Percentiles rank a stretch among this genome's conserved stretches.
These are phyloP conservation scores for Caenorhabditis plicata DNA, from an alignment of 2,888 invertebrate species.

Conservation along the genomic window DNA sequence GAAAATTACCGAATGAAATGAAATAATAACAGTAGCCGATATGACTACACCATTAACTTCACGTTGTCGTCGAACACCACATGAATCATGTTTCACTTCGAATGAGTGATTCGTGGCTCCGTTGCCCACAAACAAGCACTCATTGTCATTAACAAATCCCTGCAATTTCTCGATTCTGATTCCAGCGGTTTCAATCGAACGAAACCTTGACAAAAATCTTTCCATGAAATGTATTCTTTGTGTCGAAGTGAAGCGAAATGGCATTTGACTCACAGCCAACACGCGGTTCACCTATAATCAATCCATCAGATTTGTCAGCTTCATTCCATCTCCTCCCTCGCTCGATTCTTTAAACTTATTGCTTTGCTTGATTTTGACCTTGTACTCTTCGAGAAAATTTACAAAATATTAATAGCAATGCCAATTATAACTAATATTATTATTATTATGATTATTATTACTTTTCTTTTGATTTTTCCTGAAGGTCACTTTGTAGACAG, in stretches of 20 bases:
- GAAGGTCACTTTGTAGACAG: too few relatives aligned
- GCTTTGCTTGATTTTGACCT: too few relatives aligned
- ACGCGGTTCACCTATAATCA: conserved; percentile 54
- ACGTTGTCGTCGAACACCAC: conserved; percentile 58
- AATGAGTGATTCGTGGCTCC: conserved; percentile 44
- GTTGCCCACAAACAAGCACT: conserved; percentile 43
- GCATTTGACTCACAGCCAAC: conserved; percentile 59
- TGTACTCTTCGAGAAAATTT: too few relatives aligned
- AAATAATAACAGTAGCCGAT: conserved; percentile 58
- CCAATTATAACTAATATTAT: not conserved
- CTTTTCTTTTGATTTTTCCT: not conserved
- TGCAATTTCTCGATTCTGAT: conserved; percentile 4
- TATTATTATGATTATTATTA: too few relatives aligned
- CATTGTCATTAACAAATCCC: conserved; percentile 41
- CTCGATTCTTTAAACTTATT: not conserved
- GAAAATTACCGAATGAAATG: conserved; percentile 55
- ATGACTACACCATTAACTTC: conserved; percentile 60
- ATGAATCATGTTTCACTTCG: conserved; percentile 56
- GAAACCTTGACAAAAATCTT: conserved; percentile 65
- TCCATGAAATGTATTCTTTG: conserved; percentile 58
- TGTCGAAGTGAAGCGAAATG: conserved; percentile 55
- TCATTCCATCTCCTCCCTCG: too few relatives aligned
- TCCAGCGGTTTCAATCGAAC: not conserved
- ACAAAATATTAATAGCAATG: too few relatives aligned
- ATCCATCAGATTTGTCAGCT: not conserved